Evolutionary conservation across 2,113 vertebrate genomes (phyloP).

Genomic region (Hoplias malabaricus): DNA sequence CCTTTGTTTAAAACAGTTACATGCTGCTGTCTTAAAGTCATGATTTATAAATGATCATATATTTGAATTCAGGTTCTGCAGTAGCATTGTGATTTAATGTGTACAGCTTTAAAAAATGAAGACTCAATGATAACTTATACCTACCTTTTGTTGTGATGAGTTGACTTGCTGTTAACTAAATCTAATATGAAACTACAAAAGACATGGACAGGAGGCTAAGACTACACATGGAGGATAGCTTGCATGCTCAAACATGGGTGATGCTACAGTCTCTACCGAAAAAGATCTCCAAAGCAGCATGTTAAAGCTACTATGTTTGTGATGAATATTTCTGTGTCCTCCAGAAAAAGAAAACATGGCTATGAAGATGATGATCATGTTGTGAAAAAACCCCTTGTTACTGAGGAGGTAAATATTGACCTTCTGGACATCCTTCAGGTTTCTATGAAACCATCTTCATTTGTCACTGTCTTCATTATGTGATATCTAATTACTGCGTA

Average conservation of each 20-base stretch:
- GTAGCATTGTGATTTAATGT: too few species aligned
- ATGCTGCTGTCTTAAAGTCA: too few species aligned
- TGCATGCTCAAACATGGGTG: conserved; percentile 11
- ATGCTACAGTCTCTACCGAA: neutral
- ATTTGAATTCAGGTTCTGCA: too few species aligned
- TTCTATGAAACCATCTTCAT: neutral
- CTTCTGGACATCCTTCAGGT: neutral
- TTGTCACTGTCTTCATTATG: neutral
- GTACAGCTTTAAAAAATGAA: neutral
- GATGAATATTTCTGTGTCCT: conserved; percentile 15
- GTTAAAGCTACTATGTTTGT: neutral
- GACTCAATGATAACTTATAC: too few species aligned
- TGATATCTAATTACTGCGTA: conserved; percentile 15
- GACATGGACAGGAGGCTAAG: conserved; percentile 24
- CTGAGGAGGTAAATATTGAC: conserved; percentile 71
- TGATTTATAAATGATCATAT: neutral
- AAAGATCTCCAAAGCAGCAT: neutral
- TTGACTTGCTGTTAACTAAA: neutral
- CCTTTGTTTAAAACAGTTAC: too few species aligned
- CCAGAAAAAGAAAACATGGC: conserved; percentile 90
- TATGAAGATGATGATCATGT: conserved; percentile 88
- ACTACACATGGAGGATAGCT: conserved; percentile 31
- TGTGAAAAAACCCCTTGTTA: conserved; percentile 79
- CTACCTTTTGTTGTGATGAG: conserved; percentile 10
- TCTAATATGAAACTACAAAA: neutral